Evolutionary conservation across 2,113 vertebrate genomes (phyloP), one percentile per base, ranked within the genome.

Genomic region (Smithornis capensis): DNA sequence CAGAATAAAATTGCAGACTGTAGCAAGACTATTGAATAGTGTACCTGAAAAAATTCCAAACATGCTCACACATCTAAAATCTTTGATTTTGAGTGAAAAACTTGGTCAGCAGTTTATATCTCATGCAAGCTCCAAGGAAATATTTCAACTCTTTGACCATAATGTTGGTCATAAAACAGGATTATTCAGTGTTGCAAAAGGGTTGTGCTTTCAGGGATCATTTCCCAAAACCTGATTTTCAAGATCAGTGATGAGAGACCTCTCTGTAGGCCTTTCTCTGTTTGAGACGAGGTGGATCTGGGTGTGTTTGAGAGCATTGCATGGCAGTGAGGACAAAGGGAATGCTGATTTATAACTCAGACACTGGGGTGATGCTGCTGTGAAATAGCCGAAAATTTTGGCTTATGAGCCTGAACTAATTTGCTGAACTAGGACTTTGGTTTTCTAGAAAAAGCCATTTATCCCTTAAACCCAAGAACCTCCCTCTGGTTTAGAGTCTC

Each of bases 371-470:
- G 14, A 9, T 31, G 31, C 42, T 76, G 47, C 64, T 60, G 24
- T 50, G n/a, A 70, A 90, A 49, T 14, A 40, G 28, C 19, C 23
- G 35, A 91, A 82, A 96, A 76, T 29, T 31, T 87, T 68, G 69
- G 64, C 14, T 95, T 67, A 50, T 88, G 59, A 95, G 59, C 47
- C 59, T 94, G 83, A 69, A 95, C 81, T 59, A 59, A 65, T 93
- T 86, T 91, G 87, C 74, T 96, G 79, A 96, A 86, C 90, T 37
- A n/a, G 47, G 7, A 1, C n/a, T 70, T 94, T 80, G 67, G 31
- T 5, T 47, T 47, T 47, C 22, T 22, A 40, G 13, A 40, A 4
- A 3, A 52, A 74, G 15, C 27, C 44, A 33, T 10, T 0, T 77
- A 50, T 38, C 15, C 10, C 50, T 74, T 62, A 74, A 81, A 73